Conservation (phyloP, 2,888 invertebrate species). For the Orchesellides sinensis region DNA sequence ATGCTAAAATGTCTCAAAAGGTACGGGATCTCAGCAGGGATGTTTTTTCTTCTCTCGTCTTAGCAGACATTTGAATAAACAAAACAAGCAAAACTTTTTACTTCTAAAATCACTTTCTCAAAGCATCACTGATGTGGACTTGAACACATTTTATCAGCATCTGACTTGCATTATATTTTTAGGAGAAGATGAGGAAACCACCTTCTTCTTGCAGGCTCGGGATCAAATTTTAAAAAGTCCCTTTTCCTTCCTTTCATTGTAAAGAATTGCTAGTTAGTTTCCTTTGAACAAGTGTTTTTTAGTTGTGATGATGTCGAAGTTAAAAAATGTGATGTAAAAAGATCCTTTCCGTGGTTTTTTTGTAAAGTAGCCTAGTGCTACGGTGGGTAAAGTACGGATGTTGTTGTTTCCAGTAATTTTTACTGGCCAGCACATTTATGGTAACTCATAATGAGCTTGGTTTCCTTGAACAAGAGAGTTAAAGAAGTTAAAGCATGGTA, state of each 20-base stretch:
- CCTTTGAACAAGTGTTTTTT: slow-evolving; percentile 53
- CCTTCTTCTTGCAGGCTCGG: not conserved
- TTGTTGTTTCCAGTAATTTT: slow-evolving; percentile 58
- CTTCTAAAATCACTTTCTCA: not conserved
- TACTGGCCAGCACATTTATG: slow-evolving; percentile 46
- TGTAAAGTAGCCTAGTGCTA: not conserved
- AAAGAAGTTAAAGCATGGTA: slow-evolving; percentile 13
- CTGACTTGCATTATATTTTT: slow-evolving; percentile 52
- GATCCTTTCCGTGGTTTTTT: slow-evolving; percentile 28
- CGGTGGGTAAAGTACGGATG: slow-evolving; percentile 50
- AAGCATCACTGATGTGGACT: not conserved
- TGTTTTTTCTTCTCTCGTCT: slow-evolving; percentile 26
- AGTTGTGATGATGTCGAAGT: slow-evolving; percentile 21
- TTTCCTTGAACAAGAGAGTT: slow-evolving; percentile 56
- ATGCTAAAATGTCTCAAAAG: slow-evolving; percentile 11
- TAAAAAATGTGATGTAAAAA: slow-evolving; percentile 57
- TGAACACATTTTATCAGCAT: not conserved
- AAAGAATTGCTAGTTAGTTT: not conserved
- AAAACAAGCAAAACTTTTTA: slow-evolving; percentile 20
- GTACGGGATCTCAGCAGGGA: slow-evolving; percentile 38
- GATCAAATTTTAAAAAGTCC: not conserved
- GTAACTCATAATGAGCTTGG: slow-evolving; percentile 50
- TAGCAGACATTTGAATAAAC: slow-evolving; percentile 55
- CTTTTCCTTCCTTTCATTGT: not conserved
- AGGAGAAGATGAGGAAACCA: slow-evolving; percentile 28